Base-by-base conservation (phyloP, 2,888 invertebrate genomes). In the Heliconius sara region DNA sequence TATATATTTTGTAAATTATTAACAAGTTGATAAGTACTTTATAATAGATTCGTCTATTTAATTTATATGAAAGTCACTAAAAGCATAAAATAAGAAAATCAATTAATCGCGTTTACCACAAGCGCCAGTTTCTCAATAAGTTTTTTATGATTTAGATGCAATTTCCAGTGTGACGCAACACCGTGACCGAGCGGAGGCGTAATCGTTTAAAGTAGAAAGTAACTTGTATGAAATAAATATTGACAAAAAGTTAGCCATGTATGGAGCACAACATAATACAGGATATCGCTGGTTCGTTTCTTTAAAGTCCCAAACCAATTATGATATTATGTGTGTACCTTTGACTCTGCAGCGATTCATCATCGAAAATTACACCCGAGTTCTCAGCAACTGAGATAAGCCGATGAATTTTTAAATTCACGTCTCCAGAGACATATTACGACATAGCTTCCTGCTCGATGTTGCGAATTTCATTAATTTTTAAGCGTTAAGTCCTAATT, bases 281-380 rank as follows among this genome's bases (percentile, higher is more conserved):
- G 86, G 89, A 90, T 91, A 90, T 92, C 90, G 86, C 86, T 79
- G 83, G 86, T 82, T 85, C 83, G 85, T 90, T 89, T 92, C 91
- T 93, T 93, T 91, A 92, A 91, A 89, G 92, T 89, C 87, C 87
- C 88, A 89, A 90, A 90, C 89, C 85, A 91, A 90, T 93, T 93
- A 92, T 91, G 92, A 91, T 92, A 93, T 91, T 92, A 93, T 90
- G 91, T 90, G 90, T 89, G 89, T 87, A 86, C 87, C 85, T 84
- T 82, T 84, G 85, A 84, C 83, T 87, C 85, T 87, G 84, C 85
- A 85, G 88, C 89, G 90, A 91, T 94, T 94, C 93, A 27, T 91
- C 93, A 93, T 91, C 89, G 89, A 84, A 86, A 89, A 89, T 90
- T 89, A 76, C 78, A 79, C 71, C 76, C 63, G 75, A 79, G 83